phyloP scores from a whole-genome alignment of 2,797 vertebrate species.

The Falco berigora region DNA sequence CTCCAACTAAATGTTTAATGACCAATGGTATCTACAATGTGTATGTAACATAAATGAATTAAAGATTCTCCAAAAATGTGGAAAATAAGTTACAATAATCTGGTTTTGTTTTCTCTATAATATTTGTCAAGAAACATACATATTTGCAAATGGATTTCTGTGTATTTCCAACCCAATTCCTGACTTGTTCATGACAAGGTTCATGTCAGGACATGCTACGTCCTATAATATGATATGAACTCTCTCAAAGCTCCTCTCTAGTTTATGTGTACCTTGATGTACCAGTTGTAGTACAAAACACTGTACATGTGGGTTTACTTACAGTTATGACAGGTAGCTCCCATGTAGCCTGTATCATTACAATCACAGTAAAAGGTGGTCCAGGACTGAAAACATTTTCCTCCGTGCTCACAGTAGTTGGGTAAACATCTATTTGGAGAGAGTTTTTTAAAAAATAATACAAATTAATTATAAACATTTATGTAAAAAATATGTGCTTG shows the following conservation, averaged over 20 bases:
- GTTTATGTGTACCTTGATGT: background rate
- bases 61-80: background rate
- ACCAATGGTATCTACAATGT: background rate
- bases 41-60: background rate
- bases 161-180: background rate
- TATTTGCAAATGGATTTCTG: background rate
- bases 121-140: background rate
- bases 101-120: background rate
- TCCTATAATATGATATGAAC: background rate
- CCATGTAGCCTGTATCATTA: constrained; percentile 83
- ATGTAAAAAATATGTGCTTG: background rate
- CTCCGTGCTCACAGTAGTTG: constrained; percentile 92
- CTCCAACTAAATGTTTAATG: background rate
- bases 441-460: background rate
- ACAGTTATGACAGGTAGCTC: constrained; percentile 95
- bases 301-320: constrained; percentile 50
- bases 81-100: background rate
- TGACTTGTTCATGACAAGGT: background rate
- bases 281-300: background rate
- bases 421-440: constrained; percentile 84
- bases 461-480: background rate
- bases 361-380: constrained; percentile 90
- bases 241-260: background rate
- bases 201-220: background rate
- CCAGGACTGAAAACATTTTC: constrained; percentile 91